Conservation (phyloP, 2,113 vertebrate genomes). For the Synchiropus splendidus region DNA sequence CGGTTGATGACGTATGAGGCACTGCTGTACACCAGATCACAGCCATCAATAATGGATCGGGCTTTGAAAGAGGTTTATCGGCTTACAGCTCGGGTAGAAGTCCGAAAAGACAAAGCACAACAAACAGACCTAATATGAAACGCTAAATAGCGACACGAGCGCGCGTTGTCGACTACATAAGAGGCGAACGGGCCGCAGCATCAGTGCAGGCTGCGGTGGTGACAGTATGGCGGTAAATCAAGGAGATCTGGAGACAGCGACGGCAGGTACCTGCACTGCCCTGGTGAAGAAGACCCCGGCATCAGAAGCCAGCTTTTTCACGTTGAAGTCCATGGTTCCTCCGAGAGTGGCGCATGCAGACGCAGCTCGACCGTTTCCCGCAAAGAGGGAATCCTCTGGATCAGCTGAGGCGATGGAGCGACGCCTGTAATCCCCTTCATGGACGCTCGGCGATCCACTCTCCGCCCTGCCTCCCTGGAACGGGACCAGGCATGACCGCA, state of each 20-base stretch:
- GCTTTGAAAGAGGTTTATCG: slow-evolving; percentile 27
- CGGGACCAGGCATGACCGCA: slow-evolving; percentile 1
- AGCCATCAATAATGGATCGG: slow-evolving; percentile 54
- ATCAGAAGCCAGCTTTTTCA: slow-evolving; percentile 90
- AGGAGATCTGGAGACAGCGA: background rate
- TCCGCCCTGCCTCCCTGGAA: slow-evolving; percentile 46
- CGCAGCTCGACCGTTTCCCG: slow-evolving; percentile 3
- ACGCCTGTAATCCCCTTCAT: slow-evolving; percentile 27
- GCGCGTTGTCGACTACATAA: no score
- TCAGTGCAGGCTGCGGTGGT: background rate
- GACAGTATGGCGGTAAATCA: background rate
- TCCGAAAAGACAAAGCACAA: no score
- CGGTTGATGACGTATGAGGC: background rate
- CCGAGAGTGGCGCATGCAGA: slow-evolving; percentile 5
- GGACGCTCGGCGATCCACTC: slow-evolving; percentile 33
- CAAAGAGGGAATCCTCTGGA: slow-evolving; percentile 28
- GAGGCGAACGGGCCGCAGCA: background rate
- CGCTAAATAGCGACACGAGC: no score
- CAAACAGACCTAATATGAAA: no score
- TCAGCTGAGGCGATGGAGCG: slow-evolving; percentile 34
- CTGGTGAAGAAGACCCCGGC: slow-evolving; percentile 91
- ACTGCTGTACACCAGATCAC: slow-evolving; percentile 16
- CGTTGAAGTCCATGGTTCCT: slow-evolving; percentile 83
- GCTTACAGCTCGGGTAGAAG: slow-evolving; percentile 15
- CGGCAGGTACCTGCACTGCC: slow-evolving; percentile 68